Base-by-base conservation (phyloP, 2,113 vertebrate genomes). In the Chloebia gouldiae region DNA sequence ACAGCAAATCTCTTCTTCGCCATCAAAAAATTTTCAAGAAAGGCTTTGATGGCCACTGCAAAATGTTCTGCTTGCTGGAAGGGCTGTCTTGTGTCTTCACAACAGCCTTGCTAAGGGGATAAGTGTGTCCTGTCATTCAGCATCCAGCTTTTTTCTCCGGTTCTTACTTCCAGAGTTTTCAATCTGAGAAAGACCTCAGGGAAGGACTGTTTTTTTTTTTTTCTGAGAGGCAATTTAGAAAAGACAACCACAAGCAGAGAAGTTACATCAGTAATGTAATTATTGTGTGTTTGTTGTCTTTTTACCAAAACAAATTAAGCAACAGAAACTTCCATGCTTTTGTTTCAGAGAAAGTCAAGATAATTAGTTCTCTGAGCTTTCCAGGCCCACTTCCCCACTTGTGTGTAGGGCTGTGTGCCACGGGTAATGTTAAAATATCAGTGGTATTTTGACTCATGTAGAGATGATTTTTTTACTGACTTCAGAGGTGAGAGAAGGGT, bases 321-420 rank as follows among this genome's bases (percentile, higher is more conserved):
- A 91, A 37, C 37, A 86, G 73, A 82, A 80, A 49, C 19, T 56
- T 51, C 16, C 54, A 61, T 0, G 0, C 18, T 73, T 80, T 90
- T 83, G 20, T 80, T 72, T 69, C 37, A 57, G 51, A 51, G 57
- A 68, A 49, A 80, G 49, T 51, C 17, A 44, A 79, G 51, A 35
- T 39, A 82, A 84, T 77, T 65, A 31, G 37, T 40, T 90, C 14
- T 69, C 40, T 37, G 80, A 68, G 30, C 3, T 86, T 69, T 88
- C 44, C 79, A 64, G 57, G 35, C 31, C 40, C 39, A 11, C 16
- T 75, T 91, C 15, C 17, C 21, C 30, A 17, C 10, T 54, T 3
- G 0, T 24, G 7, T 14, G 5, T 28, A 59, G 10, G 27, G 31
- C 24, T 76, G 22, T 4, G 1, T 2, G 0, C 17, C 44, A 22